These are phyloP conservation scores for Drosophila miranda DNA, from an alignment of 1,140 invertebrate genomes.

Conservation along the genomic window DNA sequence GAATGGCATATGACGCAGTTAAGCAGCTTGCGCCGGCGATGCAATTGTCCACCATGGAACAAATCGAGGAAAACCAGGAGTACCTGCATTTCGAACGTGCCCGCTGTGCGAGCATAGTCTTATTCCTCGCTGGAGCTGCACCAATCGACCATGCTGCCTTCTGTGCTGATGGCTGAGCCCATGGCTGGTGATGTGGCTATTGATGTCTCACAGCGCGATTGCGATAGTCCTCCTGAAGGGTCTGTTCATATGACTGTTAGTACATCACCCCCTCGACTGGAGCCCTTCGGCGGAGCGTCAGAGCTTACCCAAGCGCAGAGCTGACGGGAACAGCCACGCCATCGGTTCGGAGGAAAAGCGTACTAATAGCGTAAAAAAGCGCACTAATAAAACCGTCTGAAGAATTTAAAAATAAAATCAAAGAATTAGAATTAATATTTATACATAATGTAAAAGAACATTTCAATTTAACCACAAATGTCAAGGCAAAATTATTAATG, in stretches of 20 bases:
- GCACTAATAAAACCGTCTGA: no score
- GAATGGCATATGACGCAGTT: constrained; percentile 60
- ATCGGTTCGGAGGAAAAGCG: constrained; percentile 17
- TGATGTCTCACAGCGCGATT: constrained; percentile 1
- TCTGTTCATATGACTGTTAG: constrained; percentile 39
- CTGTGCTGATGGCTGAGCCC: neutral
- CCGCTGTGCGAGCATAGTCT: constrained; percentile 37
- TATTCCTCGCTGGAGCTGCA: neutral
- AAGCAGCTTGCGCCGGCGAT: constrained; percentile 44
- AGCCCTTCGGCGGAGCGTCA: constrained; percentile 20
- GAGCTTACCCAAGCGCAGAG: constrained; percentile 16
- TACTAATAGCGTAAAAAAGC: no score
- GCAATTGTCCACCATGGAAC: constrained; percentile 25
- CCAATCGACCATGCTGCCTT: constrained; percentile 60
- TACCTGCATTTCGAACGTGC: constrained; percentile 26
- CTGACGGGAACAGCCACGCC: neutral
- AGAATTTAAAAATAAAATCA: no score
- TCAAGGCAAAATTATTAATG: no score
- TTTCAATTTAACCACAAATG: no score
- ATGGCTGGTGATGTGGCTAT: neutral
- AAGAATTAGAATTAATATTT: no score
- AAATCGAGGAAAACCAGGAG: neutral
- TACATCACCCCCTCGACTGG: constrained; percentile 65
- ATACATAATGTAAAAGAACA: no score
- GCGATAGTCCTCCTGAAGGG: constrained; percentile 29